These are phyloP conservation scores for Kradibia gibbosae DNA, from an alignment of 1,140 invertebrate species.

Conservation along the genomic window DNA sequence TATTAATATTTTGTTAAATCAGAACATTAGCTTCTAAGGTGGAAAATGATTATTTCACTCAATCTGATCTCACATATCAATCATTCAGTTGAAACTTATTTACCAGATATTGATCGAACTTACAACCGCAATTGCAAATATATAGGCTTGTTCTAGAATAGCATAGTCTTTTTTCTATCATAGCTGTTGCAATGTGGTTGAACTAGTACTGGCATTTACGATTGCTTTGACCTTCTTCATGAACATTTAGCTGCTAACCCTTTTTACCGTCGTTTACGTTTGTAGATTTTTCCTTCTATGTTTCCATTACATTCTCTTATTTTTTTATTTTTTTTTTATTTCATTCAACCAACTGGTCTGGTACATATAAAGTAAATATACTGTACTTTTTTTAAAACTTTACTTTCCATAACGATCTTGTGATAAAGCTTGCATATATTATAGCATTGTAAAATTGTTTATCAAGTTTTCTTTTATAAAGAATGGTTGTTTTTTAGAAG, in stretches of 20 bases:
- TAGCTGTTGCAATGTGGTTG: background rate
- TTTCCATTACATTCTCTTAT: background rate
- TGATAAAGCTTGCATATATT: conserved; percentile 36
- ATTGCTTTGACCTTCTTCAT: conserved; percentile 59
- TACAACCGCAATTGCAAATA: no score
- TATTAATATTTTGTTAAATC: no score
- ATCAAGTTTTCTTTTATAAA: background rate
- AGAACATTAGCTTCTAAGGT: no score
- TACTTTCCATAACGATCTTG: conserved; percentile 1
- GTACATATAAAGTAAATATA: background rate
- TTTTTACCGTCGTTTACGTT: conserved; percentile 54
- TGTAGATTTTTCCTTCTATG: conserved; percentile 5
- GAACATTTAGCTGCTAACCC: conserved; percentile 55
- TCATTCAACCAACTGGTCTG: conserved; percentile 9
- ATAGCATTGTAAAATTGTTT: conserved; percentile 19
- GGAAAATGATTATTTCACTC: no score
- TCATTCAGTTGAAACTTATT: no score
- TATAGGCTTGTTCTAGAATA: background rate
- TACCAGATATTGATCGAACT: no score
- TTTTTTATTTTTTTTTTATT: background rate
- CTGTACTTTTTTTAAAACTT: conserved; percentile 11
- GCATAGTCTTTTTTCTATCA: background rate
- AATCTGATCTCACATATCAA: no score
- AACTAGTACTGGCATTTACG: conserved; percentile 50
- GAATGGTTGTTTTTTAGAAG: no score